Base-by-base conservation (phyloP, 2,888 invertebrate species). In the Stenolophus ochropezus region DNA sequence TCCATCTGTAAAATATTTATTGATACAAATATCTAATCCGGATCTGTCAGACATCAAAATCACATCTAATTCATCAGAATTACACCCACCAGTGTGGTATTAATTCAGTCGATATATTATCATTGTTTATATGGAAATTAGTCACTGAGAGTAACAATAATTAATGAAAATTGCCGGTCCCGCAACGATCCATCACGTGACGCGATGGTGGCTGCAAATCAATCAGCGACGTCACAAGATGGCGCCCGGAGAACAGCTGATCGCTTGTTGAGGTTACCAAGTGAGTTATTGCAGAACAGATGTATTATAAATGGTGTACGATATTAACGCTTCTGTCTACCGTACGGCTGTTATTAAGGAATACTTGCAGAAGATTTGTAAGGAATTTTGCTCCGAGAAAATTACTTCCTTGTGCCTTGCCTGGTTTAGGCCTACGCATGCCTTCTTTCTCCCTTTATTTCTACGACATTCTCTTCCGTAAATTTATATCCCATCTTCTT, bases 81-180 rank as follows among this genome's bases (percentile, higher is more conserved):
- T 56, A 61, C 65, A 27, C 18, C 20, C 18, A 11, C 33, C 65
- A 33, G 27, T 69, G n/a, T 14, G 18, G 33, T 18, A 69, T 65
- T 65, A 65, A 65, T 69, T 69, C 11, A 33, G 65, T 69, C 65
- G 18, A 69, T 69, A 69, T 18, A 69, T 69, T 69, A 69, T 69
- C 65, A 69, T 69, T 69, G 65, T 69, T 69, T 69, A 69, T 69
- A 18, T 33, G 65, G 33, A 69, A 69, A 69, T 69, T 69, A 69
- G 65, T 69, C 65, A 61, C 27, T 42, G 65, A 27, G 42, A 14
- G 33, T 69, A 69, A 69, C 65, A 69, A 69, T 69, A 69, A 69
- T 69, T 69, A 69, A 69, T 69, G 65, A 69, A 69, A 69, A 69
- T 69, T 69, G 65, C 65, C 5, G 16, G 65, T 69, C 18, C 27